Evolutionary conservation across 2,797 vertebrate genomes (phyloP).

Genomic region (Masticophis lateralis): DNA sequence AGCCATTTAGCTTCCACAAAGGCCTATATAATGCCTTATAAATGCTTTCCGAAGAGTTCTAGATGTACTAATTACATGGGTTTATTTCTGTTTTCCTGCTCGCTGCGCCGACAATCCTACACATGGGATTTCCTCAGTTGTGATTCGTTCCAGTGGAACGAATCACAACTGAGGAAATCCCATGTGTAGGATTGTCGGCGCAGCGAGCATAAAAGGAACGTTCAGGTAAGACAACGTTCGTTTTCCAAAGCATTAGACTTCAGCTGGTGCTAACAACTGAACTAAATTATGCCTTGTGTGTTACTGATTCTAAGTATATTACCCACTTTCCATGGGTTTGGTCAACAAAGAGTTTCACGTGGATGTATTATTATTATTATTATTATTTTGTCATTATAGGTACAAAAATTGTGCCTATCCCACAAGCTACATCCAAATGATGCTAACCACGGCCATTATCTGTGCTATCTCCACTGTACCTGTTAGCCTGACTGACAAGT

Average conservation of each 20-base stretch:
- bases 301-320: background rate
- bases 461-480: background rate
- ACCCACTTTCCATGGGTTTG: background rate
- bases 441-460: background rate
- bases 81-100: background rate
- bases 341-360: background rate
- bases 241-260: background rate
- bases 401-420: background rate
- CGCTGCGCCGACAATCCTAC: too few relatives aligned
- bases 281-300: background rate
- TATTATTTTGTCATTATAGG: background rate
- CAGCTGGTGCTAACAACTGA: background rate
- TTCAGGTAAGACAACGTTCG: too few relatives aligned
- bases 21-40: background rate
- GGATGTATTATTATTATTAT: background rate
- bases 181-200: too few relatives aligned
- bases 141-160: too few relatives aligned
- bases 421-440: background rate
- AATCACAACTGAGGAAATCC: too few relatives aligned
- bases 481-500: background rate
- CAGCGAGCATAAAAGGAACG: too few relatives aligned
- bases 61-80: background rate
- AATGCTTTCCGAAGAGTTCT: background rate
- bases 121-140: too few relatives aligned
- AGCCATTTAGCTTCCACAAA: background rate